Percentiles rank a stretch among this genome's conserved stretches.
phyloP scores from a whole-genome alignment of 2,113 vertebrate species.

The Trinectes maculatus region DNA sequence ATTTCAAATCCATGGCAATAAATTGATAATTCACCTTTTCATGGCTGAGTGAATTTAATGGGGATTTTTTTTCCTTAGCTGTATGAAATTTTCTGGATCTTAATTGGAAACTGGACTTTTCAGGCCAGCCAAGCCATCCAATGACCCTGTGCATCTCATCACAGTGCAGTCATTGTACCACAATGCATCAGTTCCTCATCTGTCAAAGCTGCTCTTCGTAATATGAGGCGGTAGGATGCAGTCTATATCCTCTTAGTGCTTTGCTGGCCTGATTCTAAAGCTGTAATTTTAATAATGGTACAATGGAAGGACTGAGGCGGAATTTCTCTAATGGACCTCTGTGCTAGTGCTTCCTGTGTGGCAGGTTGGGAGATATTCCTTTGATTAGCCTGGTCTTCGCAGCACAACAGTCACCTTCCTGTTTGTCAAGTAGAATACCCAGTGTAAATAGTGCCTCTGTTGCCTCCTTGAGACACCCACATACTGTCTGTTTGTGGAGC shows the following conservation, averaged over 20 bases:
- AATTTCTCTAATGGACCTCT: constrained; percentile 35
- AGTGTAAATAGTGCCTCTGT: constrained; percentile 50
- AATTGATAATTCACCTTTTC: constrained; percentile 9
- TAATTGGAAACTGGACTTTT: constrained; percentile 1
- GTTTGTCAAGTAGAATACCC: constrained; percentile 23
- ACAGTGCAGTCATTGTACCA: constrained; percentile 51
- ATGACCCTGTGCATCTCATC: constrained; percentile 28
- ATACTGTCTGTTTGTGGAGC: constrained; percentile 59
- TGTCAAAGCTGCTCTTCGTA: constrained; percentile 25
- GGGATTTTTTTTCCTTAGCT: not conserved
- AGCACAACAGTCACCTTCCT: constrained; percentile 32
- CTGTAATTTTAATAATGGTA: constrained; percentile 60
- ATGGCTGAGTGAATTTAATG: constrained; percentile 1
- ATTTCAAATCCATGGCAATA: constrained; percentile 15
- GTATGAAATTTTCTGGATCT: constrained; percentile 1
- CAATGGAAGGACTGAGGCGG: constrained; percentile 13
- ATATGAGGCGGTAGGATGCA: constrained; percentile 19
- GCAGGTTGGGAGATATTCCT: constrained; percentile 27
- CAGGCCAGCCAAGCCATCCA: constrained; percentile 14
- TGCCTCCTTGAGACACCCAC: constrained; percentile 66
- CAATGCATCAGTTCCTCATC: constrained; percentile 37
- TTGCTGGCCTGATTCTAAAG: constrained; percentile 49
- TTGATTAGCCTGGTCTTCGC: constrained; percentile 15
- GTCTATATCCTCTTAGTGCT: constrained; percentile 56
- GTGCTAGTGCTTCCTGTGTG: constrained; percentile 20